Evolutionary conservation across 2,113 vertebrate species (phyloP).

Genomic region (Malurus melanocephalus): DNA sequence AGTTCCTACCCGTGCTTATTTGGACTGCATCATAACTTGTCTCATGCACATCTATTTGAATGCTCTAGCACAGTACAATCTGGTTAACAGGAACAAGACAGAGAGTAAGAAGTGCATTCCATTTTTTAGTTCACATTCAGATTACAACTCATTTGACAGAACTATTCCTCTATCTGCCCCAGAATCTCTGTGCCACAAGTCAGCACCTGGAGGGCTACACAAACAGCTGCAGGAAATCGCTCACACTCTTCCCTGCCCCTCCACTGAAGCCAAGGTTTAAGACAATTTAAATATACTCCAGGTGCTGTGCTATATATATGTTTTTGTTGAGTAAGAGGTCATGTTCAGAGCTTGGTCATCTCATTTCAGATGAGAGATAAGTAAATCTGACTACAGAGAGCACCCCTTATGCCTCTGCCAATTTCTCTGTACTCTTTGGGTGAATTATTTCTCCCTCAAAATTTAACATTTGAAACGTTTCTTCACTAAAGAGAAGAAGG

Average conservation of each 20-base stretch:
- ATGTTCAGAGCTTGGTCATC: neutral
- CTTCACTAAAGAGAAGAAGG: neutral
- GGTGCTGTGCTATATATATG: neutral
- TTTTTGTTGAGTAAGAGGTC: neutral
- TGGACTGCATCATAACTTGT: neutral
- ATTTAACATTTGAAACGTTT: neutral
- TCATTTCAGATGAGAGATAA: neutral
- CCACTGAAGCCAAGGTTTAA: neutral
- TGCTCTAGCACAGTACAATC: neutral
- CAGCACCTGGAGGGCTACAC: neutral
- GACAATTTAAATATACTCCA: neutral
- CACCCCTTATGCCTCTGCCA: neutral
- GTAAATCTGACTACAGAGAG: neutral
- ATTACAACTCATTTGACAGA: neutral
- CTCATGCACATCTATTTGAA: neutral
- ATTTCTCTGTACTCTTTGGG: fast-evolving
- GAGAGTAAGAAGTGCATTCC: neutral
- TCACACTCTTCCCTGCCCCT: neutral
- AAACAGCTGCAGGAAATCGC: neutral
- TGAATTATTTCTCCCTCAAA: neutral
- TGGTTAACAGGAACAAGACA: neutral
- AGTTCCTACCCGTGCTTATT: neutral
- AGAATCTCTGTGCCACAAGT: neutral
- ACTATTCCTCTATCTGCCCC: neutral
- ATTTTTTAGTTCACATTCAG: neutral